Evolutionary conservation across 2,797 vertebrate species (phyloP).

Genomic region (Myioborus melanocephalus): DNA sequence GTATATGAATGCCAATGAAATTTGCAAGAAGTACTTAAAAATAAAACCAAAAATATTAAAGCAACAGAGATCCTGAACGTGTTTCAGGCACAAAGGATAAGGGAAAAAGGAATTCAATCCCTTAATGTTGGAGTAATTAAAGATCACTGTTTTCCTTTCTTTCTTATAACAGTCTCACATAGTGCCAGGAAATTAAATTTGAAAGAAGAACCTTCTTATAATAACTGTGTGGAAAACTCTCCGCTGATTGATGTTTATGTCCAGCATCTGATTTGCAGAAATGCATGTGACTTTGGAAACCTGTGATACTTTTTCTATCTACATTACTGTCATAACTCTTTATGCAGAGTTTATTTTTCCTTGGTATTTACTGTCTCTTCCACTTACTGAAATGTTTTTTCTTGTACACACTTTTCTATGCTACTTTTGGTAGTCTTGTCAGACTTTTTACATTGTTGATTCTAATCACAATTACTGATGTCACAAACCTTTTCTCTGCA

Average conservation of each 20-base stretch:
- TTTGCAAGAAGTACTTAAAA: background rate
- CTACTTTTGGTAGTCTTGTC: background rate
- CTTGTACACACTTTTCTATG: background rate
- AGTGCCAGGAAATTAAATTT: background rate
- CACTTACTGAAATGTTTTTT: background rate
- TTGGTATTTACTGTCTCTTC: background rate
- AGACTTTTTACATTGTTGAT: constrained; percentile 2
- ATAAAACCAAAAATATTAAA: background rate
- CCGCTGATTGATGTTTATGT: background rate
- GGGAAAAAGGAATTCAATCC: background rate
- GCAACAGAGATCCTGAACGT: background rate
- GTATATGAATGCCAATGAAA: background rate
- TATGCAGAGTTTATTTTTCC: background rate
- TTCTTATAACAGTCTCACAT: background rate
- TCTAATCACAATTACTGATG: background rate
- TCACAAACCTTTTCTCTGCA: background rate
- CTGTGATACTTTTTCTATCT: background rate
- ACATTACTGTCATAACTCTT: background rate
- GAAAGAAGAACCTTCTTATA: background rate
- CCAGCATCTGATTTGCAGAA: background rate
- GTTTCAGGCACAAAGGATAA: background rate
- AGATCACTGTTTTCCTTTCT: background rate
- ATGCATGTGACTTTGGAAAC: background rate
- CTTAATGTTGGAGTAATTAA: background rate
- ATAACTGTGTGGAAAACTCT: background rate